Percentiles rank a stretch among this genome's conserved stretches.
Conservation (phyloP, 2,797 vertebrate genomes). For the Clarias pachynema region DNA sequence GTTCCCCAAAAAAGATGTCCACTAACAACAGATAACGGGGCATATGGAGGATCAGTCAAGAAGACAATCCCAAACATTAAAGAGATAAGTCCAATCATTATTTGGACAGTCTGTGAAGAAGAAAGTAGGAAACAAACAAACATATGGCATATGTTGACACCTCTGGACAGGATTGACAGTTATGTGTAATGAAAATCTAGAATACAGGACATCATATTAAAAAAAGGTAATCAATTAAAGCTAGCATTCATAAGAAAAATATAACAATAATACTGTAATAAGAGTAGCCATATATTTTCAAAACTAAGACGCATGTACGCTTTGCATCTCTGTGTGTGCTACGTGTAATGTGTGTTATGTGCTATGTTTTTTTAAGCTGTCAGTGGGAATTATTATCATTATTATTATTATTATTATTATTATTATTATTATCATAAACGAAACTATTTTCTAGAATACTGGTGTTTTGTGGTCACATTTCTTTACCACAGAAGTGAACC, state of each 20-base stretch:
- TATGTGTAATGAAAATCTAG: background rate
- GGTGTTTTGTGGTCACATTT: background rate
- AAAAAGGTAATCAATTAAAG: too few species aligned
- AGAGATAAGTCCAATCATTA: slow-evolving; percentile 15
- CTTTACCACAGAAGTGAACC: background rate
- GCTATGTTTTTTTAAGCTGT: too few species aligned
- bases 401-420: too few species aligned
- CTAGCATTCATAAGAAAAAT: too few species aligned
- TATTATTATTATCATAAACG: background rate
- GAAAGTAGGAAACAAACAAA: background rate
- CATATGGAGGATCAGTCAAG: background rate
- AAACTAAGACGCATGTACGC: too few species aligned
- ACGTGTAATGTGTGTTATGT: background rate
- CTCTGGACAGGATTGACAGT: background rate
- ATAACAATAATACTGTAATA: too few species aligned
- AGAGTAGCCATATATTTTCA: too few species aligned
- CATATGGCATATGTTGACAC: background rate
- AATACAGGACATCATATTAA: background rate
- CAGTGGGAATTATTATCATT: background rate
- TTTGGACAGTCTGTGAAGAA: background rate
- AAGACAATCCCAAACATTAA: slow-evolving; percentile 14
- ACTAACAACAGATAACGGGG: background rate
- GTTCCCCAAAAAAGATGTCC: slow-evolving; percentile 16
- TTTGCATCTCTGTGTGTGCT: background rate
- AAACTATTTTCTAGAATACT: background rate